A percentile compares a stretch with the other conserved stretches of the same genome.
These are phyloP conservation scores for Hylyphantes graminicola DNA, from an alignment of 1,140 invertebrate species.

Conservation along the genomic window DNA sequence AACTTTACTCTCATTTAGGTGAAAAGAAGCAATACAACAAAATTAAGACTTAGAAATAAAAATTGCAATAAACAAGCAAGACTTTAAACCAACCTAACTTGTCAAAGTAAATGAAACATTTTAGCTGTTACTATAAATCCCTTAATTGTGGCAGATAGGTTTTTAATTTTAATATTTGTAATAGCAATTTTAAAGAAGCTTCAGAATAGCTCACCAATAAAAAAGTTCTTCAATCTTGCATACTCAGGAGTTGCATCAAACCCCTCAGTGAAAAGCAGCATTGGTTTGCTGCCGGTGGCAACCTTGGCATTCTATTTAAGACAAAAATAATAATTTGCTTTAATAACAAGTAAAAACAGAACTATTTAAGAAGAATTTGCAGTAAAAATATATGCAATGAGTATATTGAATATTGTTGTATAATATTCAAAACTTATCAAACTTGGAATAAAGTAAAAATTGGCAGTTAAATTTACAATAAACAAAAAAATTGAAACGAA, in stretches of 20 bases:
- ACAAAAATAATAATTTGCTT: slow-evolving; percentile 13
- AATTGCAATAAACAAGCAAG: background rate
- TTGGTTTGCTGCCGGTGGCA: slow-evolving; percentile 86
- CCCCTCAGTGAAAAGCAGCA: slow-evolving; percentile 92
- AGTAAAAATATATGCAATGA: background rate
- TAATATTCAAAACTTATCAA: too few relatives aligned
- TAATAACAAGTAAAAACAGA: background rate
- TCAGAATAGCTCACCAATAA: slow-evolving; percentile 70
- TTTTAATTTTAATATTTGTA: too few relatives aligned
- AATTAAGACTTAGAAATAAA: background rate
- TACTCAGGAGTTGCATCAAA: slow-evolving; percentile 86
- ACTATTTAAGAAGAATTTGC: slow-evolving; percentile 14
- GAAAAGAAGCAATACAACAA: too few relatives aligned
- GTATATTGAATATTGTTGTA: too few relatives aligned
- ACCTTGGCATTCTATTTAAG: slow-evolving; percentile 77
- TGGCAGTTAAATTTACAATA: too few relatives aligned
- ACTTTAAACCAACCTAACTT: background rate
- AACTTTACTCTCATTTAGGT: too few relatives aligned
- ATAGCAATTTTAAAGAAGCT: too few relatives aligned
- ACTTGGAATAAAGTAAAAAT: too few relatives aligned
- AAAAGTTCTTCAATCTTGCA: slow-evolving; percentile 85
- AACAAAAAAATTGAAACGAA: too few relatives aligned
- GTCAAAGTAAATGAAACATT: too few relatives aligned
- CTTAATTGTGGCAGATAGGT: too few relatives aligned
- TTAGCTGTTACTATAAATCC: too few relatives aligned